A percentile compares a stretch with the other conserved stretches of the same genome.
Evolutionary conservation across 2,797 vertebrate species (phyloP).

Genomic region (Trachops cirrhosus): DNA sequence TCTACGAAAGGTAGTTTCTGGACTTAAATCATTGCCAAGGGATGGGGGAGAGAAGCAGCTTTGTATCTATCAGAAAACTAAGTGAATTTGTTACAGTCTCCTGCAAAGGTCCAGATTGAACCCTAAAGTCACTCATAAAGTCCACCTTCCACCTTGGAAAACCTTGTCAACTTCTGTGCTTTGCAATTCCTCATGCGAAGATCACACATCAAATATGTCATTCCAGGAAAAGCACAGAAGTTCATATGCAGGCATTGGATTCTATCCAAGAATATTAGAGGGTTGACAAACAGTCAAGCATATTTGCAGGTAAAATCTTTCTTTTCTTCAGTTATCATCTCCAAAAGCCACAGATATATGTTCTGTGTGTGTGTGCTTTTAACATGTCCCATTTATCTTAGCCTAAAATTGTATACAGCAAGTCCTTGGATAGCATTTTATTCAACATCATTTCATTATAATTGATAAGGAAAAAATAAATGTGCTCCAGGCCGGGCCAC

Average conservation of each 20-base stretch:
- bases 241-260: neutral
- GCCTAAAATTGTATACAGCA: neutral
- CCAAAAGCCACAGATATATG: constrained; percentile 12
- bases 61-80: neutral
- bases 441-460: neutral
- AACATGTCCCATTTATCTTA: neutral
- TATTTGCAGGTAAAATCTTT: neutral
- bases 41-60: neutral
- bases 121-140: neutral
- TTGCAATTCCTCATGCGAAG: neutral
- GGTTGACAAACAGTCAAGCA: neutral
- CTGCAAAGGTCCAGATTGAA: neutral
- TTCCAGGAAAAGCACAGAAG: neutral
- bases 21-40: neutral
- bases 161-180: neutral
- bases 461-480: neutral
- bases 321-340: neutral
- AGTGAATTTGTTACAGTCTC: neutral
- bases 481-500: neutral
- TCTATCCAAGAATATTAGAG: neutral
- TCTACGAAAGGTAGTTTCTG: constrained; percentile 1
- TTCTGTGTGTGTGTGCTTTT: constrained; percentile 14
- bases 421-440: neutral
- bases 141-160: neutral
- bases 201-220: neutral